Percentiles rank a stretch among this genome's conserved stretches.
Conservation (phyloP, 2,888 invertebrate genomes). For the Bembecia ichneumoniformis region DNA sequence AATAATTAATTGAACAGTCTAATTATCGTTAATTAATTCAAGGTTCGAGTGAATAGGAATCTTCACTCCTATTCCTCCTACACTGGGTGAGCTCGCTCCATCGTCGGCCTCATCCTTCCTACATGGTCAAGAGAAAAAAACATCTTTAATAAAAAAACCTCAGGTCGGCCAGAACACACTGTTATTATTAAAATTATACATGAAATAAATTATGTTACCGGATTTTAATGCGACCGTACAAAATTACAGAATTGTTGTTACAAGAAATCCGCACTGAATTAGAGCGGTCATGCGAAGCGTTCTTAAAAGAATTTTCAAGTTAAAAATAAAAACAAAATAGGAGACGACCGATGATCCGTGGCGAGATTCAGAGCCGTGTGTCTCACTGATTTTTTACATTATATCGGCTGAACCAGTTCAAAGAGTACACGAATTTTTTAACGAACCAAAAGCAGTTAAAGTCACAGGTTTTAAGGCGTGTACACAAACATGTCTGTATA, state of each 20-base stretch:
- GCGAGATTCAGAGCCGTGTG: conserved; percentile 36
- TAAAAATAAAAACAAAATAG: conserved; percentile 43
- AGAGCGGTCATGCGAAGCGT: not conserved
- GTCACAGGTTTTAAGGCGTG: too few relatives aligned
- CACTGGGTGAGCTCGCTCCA: too few relatives aligned
- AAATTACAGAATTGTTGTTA: not conserved
- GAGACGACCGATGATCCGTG: conserved; percentile 39
- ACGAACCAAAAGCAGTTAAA: conserved; percentile 26
- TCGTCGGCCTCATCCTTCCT: too few relatives aligned
- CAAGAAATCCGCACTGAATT: not conserved
- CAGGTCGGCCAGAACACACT: conserved; percentile 6
- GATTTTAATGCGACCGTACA: not conserved
- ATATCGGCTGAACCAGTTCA: conserved; percentile 58
- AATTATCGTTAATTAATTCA: too few relatives aligned
- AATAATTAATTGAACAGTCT: too few relatives aligned
- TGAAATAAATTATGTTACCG: not conserved
- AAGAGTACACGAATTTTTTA: conserved; percentile 51
- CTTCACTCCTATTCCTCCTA: too few relatives aligned
- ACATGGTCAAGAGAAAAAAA: too few relatives aligned
- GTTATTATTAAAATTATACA: not conserved
- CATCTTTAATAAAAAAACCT: too few relatives aligned
- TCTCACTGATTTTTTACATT: conserved; percentile 41
- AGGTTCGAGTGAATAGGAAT: too few relatives aligned
- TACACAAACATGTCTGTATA: too few relatives aligned
- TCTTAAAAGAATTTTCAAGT: conserved; percentile 11